Evolutionary conservation across 2,888 invertebrate genomes (phyloP).

Genomic region (Chrysopilus asiliformis): DNA sequence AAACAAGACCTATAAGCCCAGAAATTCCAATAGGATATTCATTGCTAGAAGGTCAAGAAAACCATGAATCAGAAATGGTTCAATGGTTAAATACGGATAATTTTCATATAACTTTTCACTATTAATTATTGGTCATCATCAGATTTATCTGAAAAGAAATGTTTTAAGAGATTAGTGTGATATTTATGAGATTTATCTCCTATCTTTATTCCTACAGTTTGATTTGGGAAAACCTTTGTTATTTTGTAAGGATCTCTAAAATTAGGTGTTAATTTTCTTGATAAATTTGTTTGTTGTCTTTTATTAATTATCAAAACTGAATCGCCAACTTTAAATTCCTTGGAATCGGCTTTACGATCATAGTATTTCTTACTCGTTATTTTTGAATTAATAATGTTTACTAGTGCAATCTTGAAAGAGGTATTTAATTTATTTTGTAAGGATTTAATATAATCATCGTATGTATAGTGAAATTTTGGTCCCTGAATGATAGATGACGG

Average conservation of each 20-base stretch:
- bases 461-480: conserved; percentile 13
- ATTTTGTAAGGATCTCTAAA: conserved; percentile 1
- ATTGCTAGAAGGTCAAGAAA: no score
- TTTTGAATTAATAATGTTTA: background rate
- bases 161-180: no score
- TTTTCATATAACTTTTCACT: no score
- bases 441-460: conserved; percentile 18
- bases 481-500: conserved; percentile 17
- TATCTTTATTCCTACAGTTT: no score
- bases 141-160: no score
- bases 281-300: background rate
- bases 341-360: background rate
- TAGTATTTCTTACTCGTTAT: background rate
- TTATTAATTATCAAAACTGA: background rate
- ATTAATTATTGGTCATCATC: no score
- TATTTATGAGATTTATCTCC: no score
- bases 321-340: background rate
- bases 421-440: background rate
- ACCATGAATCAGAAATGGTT: no score
- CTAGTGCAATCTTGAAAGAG: background rate
- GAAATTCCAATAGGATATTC: no score
- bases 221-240: no score
- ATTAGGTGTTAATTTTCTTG: background rate
- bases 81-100: no score
- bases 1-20: no score